Base-by-base conservation (phyloP, 2,113 vertebrate genomes). In the Psephotus haematonotus region DNA sequence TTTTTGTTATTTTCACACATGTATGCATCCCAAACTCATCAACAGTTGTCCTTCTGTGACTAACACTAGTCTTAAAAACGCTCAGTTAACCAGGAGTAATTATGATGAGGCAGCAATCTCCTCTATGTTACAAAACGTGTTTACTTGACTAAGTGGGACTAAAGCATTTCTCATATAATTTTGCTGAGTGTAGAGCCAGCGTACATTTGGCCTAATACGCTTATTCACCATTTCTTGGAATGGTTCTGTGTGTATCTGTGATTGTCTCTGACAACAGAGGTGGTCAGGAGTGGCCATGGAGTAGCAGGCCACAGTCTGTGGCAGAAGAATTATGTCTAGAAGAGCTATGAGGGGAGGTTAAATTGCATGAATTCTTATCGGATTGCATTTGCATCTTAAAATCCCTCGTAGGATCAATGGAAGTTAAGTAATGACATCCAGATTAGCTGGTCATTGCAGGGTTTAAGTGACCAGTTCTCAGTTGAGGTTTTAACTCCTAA, bases 331-430 rank as follows among this genome's bases (percentile, higher is more conserved):
- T 93, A 57, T 53, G 74, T 80, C 62, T 69, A 85, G 82, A 57
- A 64, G 44, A 37, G 22, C 67, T 63, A 71, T 62, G 17, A 59
- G 33, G 22, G 57, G 27, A 18, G 33, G 62, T 75, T 92, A 78
- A 76, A 46, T 82, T 95, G 79, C 55, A 44, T 92, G 31, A 93
- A 95, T 94, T 95, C 76, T 86, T 60, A 60, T 72, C 2, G 1
- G 55, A 20, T 83, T 76, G 71, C 55, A 71, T 90, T 92, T 68
- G n/a, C 76, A 39, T 92, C 78, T 81, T 88, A 78, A 88, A 94
- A 91, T 93, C 84, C 52, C 0, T 93, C 90, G 89, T 90, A 94
- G 87, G 87, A 93, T 97, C 95, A 95, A 84, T 62, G 91, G 78
- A 87, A 82, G 86, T 94, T 91, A 88, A 94, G 89, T 86, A 96